Evolutionary conservation across 2,888 invertebrate genomes (phyloP).

Genomic region (Siphlonurus alternatus): DNA sequence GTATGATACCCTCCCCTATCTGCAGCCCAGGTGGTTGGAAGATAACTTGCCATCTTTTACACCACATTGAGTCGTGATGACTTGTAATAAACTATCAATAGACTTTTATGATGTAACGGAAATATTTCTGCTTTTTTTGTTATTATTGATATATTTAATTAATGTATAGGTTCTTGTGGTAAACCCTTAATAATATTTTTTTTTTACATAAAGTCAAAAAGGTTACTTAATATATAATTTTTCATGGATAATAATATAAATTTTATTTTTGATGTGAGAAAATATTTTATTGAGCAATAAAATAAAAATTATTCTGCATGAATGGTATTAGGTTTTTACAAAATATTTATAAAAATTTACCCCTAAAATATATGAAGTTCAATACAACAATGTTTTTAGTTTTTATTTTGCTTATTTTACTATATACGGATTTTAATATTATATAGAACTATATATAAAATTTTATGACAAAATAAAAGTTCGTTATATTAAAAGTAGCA

Average conservation of each 20-base stretch:
- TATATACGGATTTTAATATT: too few relatives aligned
- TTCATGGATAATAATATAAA: not conserved
- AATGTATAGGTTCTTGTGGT: not conserved
- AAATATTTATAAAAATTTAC: too few relatives aligned
- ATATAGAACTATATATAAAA: too few relatives aligned
- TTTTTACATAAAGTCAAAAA: not conserved
- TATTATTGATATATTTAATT: not conserved
- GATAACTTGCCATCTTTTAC: not conserved
- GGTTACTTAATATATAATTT: not conserved
- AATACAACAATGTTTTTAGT: too few relatives aligned
- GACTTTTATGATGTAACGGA: not conserved
- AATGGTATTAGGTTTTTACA: too few relatives aligned
- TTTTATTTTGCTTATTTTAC: too few relatives aligned
- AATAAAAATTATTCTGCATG: not conserved
- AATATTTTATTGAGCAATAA: not conserved
- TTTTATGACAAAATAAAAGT: too few relatives aligned
- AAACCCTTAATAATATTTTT: not conserved
- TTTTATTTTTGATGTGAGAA: not conserved
- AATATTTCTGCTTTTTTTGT: not conserved
- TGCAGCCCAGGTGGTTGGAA: too few relatives aligned
- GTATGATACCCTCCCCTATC: too few relatives aligned
- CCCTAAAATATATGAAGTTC: too few relatives aligned
- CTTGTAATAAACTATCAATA: not conserved
- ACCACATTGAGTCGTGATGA: not conserved
- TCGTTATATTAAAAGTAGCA: too few relatives aligned